Conservation (phyloP, 2,113 vertebrate species). For the Uropsilus gracilis region DNA sequence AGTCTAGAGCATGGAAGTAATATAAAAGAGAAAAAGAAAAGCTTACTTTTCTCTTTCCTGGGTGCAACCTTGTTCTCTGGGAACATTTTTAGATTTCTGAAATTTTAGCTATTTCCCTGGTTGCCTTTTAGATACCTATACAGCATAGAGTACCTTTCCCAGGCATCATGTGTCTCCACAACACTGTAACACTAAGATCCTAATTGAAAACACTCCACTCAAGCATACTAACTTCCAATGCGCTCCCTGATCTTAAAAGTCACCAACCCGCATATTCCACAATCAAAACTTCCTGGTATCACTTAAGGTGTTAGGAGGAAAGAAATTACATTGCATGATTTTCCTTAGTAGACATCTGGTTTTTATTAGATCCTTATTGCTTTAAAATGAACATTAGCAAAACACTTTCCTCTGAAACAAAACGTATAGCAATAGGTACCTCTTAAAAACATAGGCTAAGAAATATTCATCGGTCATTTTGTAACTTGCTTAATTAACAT, state of each 20-base stretch:
- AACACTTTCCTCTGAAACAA: conserved; percentile 53
- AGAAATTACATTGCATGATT: conserved; percentile 54
- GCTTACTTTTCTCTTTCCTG: neutral
- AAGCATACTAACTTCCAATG: neutral
- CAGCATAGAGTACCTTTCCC: neutral
- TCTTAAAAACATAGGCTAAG: conserved; percentile 42
- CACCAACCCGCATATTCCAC: conserved; percentile 29
- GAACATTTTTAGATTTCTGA: conserved; percentile 26
- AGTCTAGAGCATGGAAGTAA: neutral
- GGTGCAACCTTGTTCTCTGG: neutral
- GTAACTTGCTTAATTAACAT: conserved; percentile 36
- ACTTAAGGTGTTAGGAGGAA: conserved; percentile 50
- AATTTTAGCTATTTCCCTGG: conserved; percentile 23
- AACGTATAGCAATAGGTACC: conserved; percentile 36
- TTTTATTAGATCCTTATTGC: conserved; percentile 54
- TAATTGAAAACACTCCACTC: conserved; percentile 55
- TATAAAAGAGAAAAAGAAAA: neutral
- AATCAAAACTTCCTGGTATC: conserved; percentile 58
- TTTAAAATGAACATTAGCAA: conserved; percentile 43
- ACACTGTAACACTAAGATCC: neutral
- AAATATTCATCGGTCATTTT: conserved; percentile 44
- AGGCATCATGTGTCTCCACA: neutral
- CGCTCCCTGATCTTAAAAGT: conserved; percentile 43
- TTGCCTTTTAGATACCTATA: neutral
- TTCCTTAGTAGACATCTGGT: conserved; percentile 21